Conservation (phyloP, 2,888 invertebrate genomes). For the Scrobipalpa atriplicella region DNA sequence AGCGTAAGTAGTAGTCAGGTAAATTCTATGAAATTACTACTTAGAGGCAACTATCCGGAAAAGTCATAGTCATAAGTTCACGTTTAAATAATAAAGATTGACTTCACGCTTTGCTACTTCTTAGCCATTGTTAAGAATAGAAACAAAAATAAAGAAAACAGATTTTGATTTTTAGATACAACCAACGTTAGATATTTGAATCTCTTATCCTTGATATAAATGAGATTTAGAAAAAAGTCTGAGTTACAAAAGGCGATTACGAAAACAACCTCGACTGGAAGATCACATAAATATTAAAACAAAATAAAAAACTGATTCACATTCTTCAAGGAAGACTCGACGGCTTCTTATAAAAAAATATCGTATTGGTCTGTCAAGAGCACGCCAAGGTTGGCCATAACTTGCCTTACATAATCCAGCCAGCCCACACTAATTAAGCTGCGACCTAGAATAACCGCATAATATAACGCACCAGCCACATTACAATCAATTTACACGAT, state of each 20-base stretch:
- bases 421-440: constrained; percentile 73
- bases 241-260: background rate
- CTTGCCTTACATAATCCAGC: constrained; percentile 65
- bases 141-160: background rate
- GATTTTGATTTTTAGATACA: no score
- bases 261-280: background rate
- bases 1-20: background rate
- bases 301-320: constrained; percentile 9
- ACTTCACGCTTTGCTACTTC: background rate
- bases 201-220: background rate
- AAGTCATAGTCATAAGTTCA: constrained; percentile 17
- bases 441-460: constrained; percentile 54
- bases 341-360: constrained; percentile 9
- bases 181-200: background rate
- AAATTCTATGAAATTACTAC: constrained; percentile 6
- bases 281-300: background rate
- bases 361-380: constrained; percentile 50
- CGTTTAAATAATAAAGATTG: background rate
- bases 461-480: constrained; percentile 38
- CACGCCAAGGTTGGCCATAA: constrained; percentile 68
- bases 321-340: constrained; percentile 16
- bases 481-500: constrained; percentile 56
- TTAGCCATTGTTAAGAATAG: background rate
- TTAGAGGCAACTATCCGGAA: background rate
- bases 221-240: background rate